Evolutionary conservation across 2,888 invertebrate species (phyloP), one percentile per base, ranked within the genome.

Genomic region (Lymantria dispar): DNA sequence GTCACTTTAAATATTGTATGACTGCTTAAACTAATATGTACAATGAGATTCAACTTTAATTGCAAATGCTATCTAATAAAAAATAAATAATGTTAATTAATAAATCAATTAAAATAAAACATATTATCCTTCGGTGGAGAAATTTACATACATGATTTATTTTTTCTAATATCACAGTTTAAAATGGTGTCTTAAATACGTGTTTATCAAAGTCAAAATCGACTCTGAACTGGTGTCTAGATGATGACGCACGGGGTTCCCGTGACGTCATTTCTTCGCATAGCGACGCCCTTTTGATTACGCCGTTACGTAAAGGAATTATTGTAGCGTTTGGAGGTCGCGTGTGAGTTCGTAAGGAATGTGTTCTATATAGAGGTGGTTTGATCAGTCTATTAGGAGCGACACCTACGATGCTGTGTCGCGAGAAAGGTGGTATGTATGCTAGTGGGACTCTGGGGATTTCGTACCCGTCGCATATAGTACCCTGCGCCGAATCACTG

Each of bases 401-500:
- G 3, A 85, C 86, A 42, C 88, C 87, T 5, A 86, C 82, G n/a
- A 88, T 84, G 60, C 88, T 88, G 64, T 89, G 90, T 37, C 89
- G 51, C 1, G 87, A 79, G 58, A 82, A 82, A 0, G 66, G 48
- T 10, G 84, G 82, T 58, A 72, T 62, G 70, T 78, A 76, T 3
- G 72, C 58, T 33, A 77, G 82, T 7, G 70, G 61, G 8, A 59
- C 54, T 39, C 93, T 85, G 1, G 94, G 94, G 12, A 94, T 81
- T 81, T 94, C 95, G 77, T 95, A 95, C 2, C 94, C 94, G 68
- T 93, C 94, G 59, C 85, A 81, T 3, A 74, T 51, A 1, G 82
- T 83, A 13, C 85, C 78, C 13, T 82, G 74, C 9, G 80, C 83
- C 0, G 90, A 83, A 47, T 92, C 92, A 56, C 89, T 89, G 66